A percentile compares a stretch with the other conserved stretches of the same genome.
Conservation (phyloP, 1,140 invertebrate species). For the Probaryconus sp. region DNA sequence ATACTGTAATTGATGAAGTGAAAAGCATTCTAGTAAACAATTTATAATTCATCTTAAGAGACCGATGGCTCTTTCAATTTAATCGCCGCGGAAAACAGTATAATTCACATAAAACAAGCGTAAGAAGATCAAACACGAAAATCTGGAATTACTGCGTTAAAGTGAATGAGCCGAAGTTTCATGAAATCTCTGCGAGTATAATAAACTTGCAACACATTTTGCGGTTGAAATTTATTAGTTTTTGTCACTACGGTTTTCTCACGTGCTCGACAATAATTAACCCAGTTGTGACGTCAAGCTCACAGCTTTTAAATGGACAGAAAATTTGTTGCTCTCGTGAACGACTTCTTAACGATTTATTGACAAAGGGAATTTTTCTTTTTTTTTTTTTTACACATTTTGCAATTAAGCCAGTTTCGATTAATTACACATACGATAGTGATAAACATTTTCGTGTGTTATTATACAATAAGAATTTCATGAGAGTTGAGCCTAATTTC, state of each 20-base stretch:
- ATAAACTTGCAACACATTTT: constrained; percentile 34
- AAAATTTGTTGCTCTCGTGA: too few relatives aligned
- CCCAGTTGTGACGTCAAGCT: constrained; percentile 28
- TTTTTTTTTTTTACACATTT: too few relatives aligned
- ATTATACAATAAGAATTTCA: too few relatives aligned
- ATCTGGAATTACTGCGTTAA: constrained; percentile 19
- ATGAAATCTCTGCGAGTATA: constrained; percentile 27
- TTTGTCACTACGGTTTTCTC: constrained; percentile 17
- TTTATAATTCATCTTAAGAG: neutral
- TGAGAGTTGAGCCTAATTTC: too few relatives aligned
- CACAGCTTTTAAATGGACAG: too few relatives aligned
- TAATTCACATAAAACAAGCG: constrained; percentile 18
- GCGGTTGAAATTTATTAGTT: constrained; percentile 21
- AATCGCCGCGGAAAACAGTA: neutral
- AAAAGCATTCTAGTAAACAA: neutral
- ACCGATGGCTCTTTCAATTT: neutral
- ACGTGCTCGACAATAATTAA: constrained; percentile 37
- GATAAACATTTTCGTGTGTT: too few relatives aligned
- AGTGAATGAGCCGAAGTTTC: constrained; percentile 17
- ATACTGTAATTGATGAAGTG: too few relatives aligned
- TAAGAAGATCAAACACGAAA: constrained; percentile 28
- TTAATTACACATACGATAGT: too few relatives aligned
- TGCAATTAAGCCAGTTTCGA: too few relatives aligned
- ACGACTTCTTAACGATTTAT: too few relatives aligned
- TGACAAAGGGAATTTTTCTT: too few relatives aligned